Evolutionary conservation across 2,888 invertebrate species (phyloP).

Genomic region (Luperina nickerlii): DNA sequence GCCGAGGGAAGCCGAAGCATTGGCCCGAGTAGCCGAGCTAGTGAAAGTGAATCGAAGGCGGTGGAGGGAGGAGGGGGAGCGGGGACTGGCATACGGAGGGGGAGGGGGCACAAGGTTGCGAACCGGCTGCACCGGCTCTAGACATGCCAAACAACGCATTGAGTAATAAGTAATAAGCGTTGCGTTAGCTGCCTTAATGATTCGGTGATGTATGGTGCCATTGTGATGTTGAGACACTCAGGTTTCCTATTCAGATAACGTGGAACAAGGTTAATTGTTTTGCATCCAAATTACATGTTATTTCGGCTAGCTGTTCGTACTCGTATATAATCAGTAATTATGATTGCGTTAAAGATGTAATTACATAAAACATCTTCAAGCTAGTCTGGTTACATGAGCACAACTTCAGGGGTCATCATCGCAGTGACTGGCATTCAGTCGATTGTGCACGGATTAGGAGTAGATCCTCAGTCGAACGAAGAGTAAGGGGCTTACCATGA

Average conservation of each 20-base stretch:
- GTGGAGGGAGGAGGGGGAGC: conserved; percentile 60
- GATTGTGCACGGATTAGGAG: background rate
- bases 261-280: conserved; percentile 65
- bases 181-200: conserved; percentile 83
- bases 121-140: conserved; percentile 83
- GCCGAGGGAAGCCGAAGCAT: conserved; percentile 74
- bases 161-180: conserved; percentile 87
- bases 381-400: conserved; percentile 34
- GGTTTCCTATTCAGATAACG: conserved; percentile 68
- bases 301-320: conserved; percentile 39
- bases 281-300: conserved; percentile 52
- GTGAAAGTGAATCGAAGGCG: conserved; percentile 85
- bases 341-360: conserved; percentile 52
- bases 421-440: background rate
- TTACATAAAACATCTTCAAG: conserved; percentile 46
- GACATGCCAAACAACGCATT: conserved; percentile 85
- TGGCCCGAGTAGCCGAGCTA: conserved; percentile 75
- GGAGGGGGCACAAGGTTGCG: conserved; percentile 84
- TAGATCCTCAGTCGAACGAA: background rate
- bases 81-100: conserved; percentile 52
- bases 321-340: conserved; percentile 54
- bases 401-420: background rate
- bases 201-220: conserved; percentile 81
- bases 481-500: too few species aligned
- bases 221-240: conserved; percentile 72